phyloP scores from a whole-genome alignment of 2,113 vertebrate species.

The Amphilophus citrinellus region DNA sequence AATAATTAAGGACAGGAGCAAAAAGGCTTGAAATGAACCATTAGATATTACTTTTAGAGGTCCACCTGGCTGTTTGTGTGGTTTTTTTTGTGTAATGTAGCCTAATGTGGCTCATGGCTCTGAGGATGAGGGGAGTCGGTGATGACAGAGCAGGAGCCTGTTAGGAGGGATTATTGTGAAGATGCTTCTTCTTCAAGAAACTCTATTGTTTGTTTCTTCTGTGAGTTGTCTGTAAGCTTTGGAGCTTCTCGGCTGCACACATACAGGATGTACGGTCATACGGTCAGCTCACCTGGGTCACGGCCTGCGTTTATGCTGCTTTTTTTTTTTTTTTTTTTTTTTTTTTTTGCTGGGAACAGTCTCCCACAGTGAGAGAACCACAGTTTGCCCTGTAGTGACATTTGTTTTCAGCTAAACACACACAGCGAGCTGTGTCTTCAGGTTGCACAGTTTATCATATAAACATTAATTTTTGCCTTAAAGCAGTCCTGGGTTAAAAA shows the following conservation, averaged over 20 bases:
- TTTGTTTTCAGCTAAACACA: conserved; percentile 2
- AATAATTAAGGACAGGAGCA: not conserved
- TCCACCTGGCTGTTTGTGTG: conserved; percentile 27
- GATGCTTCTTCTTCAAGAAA: not conserved
- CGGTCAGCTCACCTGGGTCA: not conserved
- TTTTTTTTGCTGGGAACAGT: not conserved
- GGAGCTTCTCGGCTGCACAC: not conserved
- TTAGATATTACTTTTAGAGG: conserved; percentile 8
- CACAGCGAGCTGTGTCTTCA: not conserved
- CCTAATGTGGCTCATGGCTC: conserved; percentile 33
- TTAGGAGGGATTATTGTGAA: conserved; percentile 45
- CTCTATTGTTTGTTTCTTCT: not conserved
- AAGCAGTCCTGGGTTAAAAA: not conserved
- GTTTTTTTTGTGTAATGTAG: conserved; percentile 50
- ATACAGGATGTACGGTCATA: not conserved
- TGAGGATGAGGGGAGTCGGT: conserved; percentile 35
- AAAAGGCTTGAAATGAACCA: not conserved
- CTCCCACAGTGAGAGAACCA: not conserved
- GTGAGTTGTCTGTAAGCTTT: not conserved
- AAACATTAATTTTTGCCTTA: not conserved
- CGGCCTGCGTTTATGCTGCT: not conserved
- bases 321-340: not conserved
- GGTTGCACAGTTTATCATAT: not conserved
- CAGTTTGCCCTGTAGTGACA: not conserved
- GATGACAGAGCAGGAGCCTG: conserved; percentile 48